phyloP scores from a whole-genome alignment of 1,140 invertebrate species.

The Bradysia coprophila region DNA sequence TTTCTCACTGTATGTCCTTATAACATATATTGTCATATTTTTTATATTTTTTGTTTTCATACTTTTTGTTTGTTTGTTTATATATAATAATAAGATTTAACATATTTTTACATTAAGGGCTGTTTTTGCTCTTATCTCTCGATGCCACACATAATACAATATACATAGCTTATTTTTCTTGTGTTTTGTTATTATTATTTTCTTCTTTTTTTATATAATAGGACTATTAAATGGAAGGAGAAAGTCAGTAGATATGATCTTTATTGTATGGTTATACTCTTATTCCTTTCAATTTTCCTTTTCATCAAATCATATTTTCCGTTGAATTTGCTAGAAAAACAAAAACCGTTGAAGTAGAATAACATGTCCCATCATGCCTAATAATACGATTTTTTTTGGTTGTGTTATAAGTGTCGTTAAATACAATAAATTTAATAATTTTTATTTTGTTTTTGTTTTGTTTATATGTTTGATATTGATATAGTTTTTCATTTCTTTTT shows the following conservation, averaged over 20 bases:
- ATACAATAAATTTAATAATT: too few relatives aligned
- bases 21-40: conserved; percentile 1
- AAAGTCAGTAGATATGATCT: background rate
- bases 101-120: background rate
- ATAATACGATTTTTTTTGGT: too few relatives aligned
- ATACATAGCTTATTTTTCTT: too few relatives aligned
- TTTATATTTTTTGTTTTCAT: background rate
- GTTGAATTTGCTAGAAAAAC: background rate
- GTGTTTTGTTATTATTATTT: too few relatives aligned
- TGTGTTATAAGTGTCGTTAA: too few relatives aligned
- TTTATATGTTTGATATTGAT: too few relatives aligned
- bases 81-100: background rate
- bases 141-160: background rate
- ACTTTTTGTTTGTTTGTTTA: background rate
- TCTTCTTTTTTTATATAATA: too few relatives aligned
- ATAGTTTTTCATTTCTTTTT: too few relatives aligned
- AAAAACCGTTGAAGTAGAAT: background rate
- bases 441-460: too few relatives aligned
- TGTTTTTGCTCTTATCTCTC: background rate
- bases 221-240: background rate
- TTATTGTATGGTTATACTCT: background rate
- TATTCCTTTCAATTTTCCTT: background rate
- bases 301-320: too few relatives aligned
- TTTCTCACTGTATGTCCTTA: too few relatives aligned
- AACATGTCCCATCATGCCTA: background rate